Conservation (phyloP, 2,888 invertebrate genomes). For the Allygus modestus region DNA sequence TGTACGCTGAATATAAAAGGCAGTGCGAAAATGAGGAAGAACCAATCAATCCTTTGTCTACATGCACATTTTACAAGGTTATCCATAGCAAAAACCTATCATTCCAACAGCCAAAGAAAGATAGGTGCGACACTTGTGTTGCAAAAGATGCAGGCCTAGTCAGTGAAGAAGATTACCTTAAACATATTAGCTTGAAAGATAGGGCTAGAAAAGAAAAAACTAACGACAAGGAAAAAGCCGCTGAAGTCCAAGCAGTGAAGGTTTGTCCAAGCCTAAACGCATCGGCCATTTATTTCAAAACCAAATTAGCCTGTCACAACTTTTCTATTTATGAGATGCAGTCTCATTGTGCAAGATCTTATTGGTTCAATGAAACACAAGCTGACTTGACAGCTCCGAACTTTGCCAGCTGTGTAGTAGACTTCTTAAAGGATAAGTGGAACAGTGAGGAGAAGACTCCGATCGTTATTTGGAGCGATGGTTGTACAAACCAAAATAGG, state of each 20-base stretch:
- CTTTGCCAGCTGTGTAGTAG: constrained; percentile 67
- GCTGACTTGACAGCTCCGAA: constrained; percentile 63
- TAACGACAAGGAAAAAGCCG: constrained; percentile 49
- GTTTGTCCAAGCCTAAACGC: constrained; percentile 58
- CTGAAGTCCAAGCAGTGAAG: constrained; percentile 65
- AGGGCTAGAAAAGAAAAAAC: constrained; percentile 65
- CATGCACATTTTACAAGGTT: constrained; percentile 57
- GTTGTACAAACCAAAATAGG: constrained; percentile 70
- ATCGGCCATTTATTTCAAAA: constrained; percentile 51
- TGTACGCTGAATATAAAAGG: constrained; percentile 56
- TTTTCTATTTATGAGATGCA: constrained; percentile 50
- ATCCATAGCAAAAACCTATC: constrained; percentile 63
- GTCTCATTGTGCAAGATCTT: constrained; percentile 5
- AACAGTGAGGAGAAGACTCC: constrained; percentile 63
- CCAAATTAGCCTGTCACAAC: constrained; percentile 52
- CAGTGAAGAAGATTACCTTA: constrained; percentile 61
- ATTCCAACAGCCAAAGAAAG: constrained; percentile 63
- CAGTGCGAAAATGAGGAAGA: constrained; percentile 58
- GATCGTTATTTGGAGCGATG: constrained; percentile 70
- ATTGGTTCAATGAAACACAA: constrained; percentile 53
- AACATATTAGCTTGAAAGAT: constrained; percentile 62
- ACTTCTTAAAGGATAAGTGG: constrained; percentile 64
- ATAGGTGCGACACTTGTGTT: constrained; percentile 63
- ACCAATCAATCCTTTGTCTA: constrained; percentile 59
- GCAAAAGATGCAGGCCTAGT: constrained; percentile 51